phyloP scores from a whole-genome alignment of 2,888 invertebrate species.

The Phalera bucephala region DNA sequence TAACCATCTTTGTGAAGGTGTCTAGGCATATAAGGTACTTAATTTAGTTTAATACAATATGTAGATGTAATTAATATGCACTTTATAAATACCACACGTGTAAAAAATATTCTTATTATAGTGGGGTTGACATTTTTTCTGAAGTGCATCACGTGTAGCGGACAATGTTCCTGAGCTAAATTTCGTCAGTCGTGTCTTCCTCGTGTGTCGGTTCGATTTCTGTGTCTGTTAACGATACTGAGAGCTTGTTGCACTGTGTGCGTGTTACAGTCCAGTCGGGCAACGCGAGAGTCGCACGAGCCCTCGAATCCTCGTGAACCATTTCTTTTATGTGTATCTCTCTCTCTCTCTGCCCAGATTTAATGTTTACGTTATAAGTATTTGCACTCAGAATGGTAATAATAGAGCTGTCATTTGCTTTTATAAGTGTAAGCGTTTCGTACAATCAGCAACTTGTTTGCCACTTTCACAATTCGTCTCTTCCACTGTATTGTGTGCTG shows the following conservation, averaged over 20 bases:
- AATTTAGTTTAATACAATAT: no score
- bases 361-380: slow-evolving; percentile 62
- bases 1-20: no score
- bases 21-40: no score
- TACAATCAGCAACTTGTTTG: slow-evolving; percentile 78
- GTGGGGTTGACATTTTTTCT: background rate
- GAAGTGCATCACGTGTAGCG: background rate
- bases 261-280: slow-evolving; percentile 38
- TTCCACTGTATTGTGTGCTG: slow-evolving; percentile 82
- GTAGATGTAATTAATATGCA: no score
- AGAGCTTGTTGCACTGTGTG: slow-evolving; percentile 55
- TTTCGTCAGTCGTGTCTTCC: slow-evolving; percentile 62
- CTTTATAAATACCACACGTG: no score
- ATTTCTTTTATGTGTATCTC: slow-evolving; percentile 40
- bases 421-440: slow-evolving; percentile 80
- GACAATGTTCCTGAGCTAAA: slow-evolving; percentile 29
- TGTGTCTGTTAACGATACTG: slow-evolving; percentile 50
- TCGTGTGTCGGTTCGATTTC: slow-evolving; percentile 58
- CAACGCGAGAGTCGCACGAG: slow-evolving; percentile 33
- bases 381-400: slow-evolving; percentile 79
- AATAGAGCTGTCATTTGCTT: slow-evolving; percentile 83
- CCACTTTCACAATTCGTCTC: slow-evolving; percentile 80
- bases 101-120: background rate
- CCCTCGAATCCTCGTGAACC: slow-evolving; percentile 28
- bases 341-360: slow-evolving; percentile 73